Evolutionary conservation across 2,888 invertebrate species (phyloP).

Genomic region (Hydrotaea cyrtoneurina): DNA sequence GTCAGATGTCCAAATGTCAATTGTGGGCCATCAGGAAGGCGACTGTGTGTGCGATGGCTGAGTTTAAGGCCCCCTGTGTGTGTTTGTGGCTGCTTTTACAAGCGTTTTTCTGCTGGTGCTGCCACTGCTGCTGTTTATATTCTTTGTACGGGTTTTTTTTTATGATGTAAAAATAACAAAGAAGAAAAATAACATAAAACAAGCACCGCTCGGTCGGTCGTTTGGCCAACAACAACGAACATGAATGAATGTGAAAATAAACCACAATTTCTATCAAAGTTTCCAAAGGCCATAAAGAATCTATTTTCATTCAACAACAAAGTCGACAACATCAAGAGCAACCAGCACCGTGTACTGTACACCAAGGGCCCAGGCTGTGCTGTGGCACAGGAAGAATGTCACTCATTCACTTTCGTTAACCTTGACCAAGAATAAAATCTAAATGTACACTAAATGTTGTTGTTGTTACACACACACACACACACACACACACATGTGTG

Average conservation of each 20-base stretch:
- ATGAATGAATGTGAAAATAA: slow-evolving; percentile 22
- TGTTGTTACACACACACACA: background rate
- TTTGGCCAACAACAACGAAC: background rate
- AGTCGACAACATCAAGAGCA: background rate
- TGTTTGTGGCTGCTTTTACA: background rate
- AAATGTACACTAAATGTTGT: background rate
- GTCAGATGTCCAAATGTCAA: background rate
- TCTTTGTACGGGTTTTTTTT: background rate
- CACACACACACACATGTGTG: background rate
- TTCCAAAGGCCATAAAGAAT: slow-evolving; percentile 60
- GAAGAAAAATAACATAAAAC: background rate
- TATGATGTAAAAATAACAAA: slow-evolving; percentile 18
- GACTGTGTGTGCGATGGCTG: background rate
- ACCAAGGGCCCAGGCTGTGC: background rate
- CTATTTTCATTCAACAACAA: slow-evolving; percentile 47
- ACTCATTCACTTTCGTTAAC: slow-evolving; percentile 60
- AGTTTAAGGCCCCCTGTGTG: background rate
- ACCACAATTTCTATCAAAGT: slow-evolving; percentile 44
- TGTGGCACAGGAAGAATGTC: slow-evolving; percentile 39
- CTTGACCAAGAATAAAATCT: slow-evolving; percentile 60
- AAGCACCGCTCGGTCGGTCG: background rate
- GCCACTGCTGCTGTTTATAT: background rate
- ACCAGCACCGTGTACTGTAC: background rate
- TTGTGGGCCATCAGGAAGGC: background rate
- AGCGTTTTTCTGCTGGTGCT: background rate